These are phyloP conservation scores for Achlya flavicornis DNA, from an alignment of 2,888 invertebrate species.

Conservation along the genomic window DNA sequence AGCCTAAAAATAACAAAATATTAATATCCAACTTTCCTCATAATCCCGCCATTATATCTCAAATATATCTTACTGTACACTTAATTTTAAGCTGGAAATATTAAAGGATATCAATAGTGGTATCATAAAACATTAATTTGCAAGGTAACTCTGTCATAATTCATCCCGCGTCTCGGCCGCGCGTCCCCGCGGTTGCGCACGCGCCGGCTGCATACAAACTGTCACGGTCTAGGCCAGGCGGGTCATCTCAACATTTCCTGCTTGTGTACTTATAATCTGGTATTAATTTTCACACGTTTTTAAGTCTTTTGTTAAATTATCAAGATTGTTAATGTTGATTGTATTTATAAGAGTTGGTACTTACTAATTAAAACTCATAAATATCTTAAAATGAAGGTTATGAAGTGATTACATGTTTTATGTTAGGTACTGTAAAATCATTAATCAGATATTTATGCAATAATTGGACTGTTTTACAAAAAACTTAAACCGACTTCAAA, in stretches of 20 bases:
- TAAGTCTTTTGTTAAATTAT: not conserved
- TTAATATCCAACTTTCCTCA: not conserved
- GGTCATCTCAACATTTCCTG: slow-evolving; percentile 37
- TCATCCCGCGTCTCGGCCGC: slow-evolving; percentile 27
- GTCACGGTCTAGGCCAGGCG: slow-evolving; percentile 33
- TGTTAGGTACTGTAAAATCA: too few species aligned
- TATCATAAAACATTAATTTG: slow-evolving; percentile 16
- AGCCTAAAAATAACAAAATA: not conserved
- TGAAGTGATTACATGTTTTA: too few species aligned
- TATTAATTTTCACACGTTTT: not conserved
- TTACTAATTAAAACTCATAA: too few species aligned
- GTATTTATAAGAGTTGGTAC: not conserved
- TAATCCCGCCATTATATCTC: slow-evolving; percentile 6
- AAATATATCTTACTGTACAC: not conserved
- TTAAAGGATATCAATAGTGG: slow-evolving; percentile 3
- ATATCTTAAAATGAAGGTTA: too few species aligned
- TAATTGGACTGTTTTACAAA: too few species aligned
- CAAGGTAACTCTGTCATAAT: slow-evolving; percentile 27
- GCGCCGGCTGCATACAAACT: slow-evolving; percentile 37
- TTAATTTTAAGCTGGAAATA: not conserved
- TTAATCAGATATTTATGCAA: too few species aligned
- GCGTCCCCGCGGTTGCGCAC: slow-evolving; percentile 22
- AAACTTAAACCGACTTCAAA: too few species aligned
- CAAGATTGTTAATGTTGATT: not conserved
- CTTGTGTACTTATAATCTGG: not conserved